Conservation (phyloP, 2,888 invertebrate species). For the Scelioninae gen. 2 region DNA sequence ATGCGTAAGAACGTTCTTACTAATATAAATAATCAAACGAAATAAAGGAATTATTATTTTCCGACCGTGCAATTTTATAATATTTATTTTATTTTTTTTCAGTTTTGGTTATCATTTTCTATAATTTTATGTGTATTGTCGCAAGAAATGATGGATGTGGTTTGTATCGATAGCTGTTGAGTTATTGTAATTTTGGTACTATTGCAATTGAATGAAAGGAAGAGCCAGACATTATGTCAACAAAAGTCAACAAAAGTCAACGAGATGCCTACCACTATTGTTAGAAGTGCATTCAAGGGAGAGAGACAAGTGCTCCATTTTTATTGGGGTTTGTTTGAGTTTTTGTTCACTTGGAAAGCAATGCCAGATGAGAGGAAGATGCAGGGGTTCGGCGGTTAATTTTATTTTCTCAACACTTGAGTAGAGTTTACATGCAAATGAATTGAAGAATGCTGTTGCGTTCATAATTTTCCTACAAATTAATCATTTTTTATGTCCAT, state of each 20-base stretch:
- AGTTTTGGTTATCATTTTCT: too few species aligned
- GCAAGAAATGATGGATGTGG: too few species aligned
- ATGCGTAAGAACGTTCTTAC: too few species aligned
- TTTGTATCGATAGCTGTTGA: too few species aligned
- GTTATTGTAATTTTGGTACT: slow-evolving; percentile 15
- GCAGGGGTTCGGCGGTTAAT: slow-evolving; percentile 22
- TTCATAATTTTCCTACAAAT: not conserved
- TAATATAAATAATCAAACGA: too few species aligned
- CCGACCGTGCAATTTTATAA: too few species aligned
- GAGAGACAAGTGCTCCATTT: slow-evolving; percentile 42
- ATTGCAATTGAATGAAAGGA: slow-evolving; percentile 30
- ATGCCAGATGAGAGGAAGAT: slow-evolving; percentile 4
- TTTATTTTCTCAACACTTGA: slow-evolving; percentile 4
- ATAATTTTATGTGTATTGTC: too few species aligned
- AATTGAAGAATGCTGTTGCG: too few species aligned
- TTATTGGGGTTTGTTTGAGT: slow-evolving; percentile 37
- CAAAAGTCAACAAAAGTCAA: slow-evolving; percentile 47
- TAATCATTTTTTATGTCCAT: not conserved
- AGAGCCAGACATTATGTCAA: slow-evolving; percentile 30
- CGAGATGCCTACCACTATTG: slow-evolving; percentile 32
- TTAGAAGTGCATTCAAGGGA: slow-evolving; percentile 29
- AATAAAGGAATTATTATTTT: too few species aligned
- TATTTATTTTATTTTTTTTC: too few species aligned
- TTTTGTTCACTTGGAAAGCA: slow-evolving; percentile 13
- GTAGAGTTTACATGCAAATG: not conserved